Evolutionary conservation across 2,113 vertebrate genomes (phyloP).

Genomic region (Phalacrocorax aristotelis): DNA sequence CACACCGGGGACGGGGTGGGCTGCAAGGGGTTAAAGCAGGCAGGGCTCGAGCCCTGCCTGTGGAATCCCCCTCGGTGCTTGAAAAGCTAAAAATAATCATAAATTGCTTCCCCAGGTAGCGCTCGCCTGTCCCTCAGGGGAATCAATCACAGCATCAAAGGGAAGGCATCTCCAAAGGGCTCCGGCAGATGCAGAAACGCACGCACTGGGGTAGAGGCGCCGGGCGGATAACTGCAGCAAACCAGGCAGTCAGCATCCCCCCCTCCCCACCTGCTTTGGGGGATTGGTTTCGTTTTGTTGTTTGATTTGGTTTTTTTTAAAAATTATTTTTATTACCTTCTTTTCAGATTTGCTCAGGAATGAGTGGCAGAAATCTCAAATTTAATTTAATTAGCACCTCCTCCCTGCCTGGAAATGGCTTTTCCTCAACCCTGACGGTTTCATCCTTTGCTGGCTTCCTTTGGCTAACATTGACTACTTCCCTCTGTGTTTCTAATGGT

Average conservation of each 20-base stretch:
- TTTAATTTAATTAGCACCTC: constrained; percentile 60
- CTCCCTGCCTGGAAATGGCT: constrained; percentile 45
- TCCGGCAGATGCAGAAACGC: not conserved
- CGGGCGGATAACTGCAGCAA: not conserved
- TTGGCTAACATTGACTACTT: constrained; percentile 45
- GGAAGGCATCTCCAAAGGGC: constrained; percentile 61
- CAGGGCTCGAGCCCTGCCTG: not conserved
- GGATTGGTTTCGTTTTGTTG: too few relatives aligned
- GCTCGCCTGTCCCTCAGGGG: constrained; percentile 47
- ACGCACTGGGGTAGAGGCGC: not conserved
- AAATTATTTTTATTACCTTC: not conserved
- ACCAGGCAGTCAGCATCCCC: not conserved
- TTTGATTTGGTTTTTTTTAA: not conserved
- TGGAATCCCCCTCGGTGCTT: constrained; percentile 9
- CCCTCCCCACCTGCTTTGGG: not conserved
- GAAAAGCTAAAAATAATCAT: constrained; percentile 57
- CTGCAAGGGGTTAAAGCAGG: not conserved
- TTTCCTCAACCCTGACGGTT: constrained; percentile 23
- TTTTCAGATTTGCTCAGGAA: not conserved
- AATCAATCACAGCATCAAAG: constrained; percentile 72
- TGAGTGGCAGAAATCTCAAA: not conserved
- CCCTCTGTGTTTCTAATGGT: constrained; percentile 59
- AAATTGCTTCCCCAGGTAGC: constrained; percentile 68
- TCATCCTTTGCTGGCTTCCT: constrained; percentile 7
- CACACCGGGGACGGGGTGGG: rapidly evolving